Evolutionary conservation across 2,797 vertebrate species (phyloP).

Genomic region (Cygnus olor): DNA sequence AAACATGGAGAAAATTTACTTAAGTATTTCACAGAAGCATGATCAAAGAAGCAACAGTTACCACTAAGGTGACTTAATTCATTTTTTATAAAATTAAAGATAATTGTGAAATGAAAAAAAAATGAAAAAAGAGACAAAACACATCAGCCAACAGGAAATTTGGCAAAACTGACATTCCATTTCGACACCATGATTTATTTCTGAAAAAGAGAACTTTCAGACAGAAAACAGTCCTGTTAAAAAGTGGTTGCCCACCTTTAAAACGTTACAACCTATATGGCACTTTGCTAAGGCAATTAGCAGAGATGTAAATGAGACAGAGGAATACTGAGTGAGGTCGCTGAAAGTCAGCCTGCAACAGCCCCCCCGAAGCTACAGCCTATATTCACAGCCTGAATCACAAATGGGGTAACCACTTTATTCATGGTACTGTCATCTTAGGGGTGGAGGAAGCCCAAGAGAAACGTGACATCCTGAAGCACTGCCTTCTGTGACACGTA

Average conservation of each 20-base stretch:
- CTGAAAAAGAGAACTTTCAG: neutral
- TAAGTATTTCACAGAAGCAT: neutral
- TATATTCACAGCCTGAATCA: neutral
- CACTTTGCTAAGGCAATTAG: neutral
- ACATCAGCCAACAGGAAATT: neutral
- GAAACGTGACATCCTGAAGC: neutral
- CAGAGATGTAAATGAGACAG: neutral
- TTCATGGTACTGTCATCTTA: rapidly evolving
- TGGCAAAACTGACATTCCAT: neutral
- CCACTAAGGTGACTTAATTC: neutral
- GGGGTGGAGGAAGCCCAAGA: neutral
- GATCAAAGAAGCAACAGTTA: neutral
- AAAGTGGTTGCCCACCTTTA: neutral
- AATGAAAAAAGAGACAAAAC: neutral
- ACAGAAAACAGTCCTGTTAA: neutral
- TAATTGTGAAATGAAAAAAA: neutral
- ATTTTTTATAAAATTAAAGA: neutral
- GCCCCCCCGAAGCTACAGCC: neutral
- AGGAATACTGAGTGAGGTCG: neutral
- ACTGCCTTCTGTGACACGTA: neutral
- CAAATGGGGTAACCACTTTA: neutral
- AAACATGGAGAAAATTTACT: neutral
- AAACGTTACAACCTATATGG: rapidly evolving
- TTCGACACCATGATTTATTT: neutral
- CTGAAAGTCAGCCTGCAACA: neutral